Evolutionary conservation across 2,888 invertebrate genomes (phyloP).

Genomic region (Pristionchus arcanus): DNA sequence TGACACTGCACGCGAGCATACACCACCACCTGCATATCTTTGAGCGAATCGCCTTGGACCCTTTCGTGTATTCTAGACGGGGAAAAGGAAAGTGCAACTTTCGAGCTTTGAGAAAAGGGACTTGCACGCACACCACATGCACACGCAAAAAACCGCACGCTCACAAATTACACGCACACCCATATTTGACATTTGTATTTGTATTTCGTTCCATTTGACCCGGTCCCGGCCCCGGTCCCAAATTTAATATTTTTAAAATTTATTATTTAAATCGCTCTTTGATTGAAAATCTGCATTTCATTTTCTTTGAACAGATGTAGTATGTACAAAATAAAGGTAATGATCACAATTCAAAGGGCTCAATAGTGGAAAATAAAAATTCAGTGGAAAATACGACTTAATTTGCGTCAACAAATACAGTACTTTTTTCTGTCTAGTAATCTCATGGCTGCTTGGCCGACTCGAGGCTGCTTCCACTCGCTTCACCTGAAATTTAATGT

Average conservation of each 20-base stretch:
- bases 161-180: too few species aligned
- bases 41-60: too few species aligned
- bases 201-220: too few species aligned
- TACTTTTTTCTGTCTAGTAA: not conserved
- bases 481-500: constrained; percentile 41
- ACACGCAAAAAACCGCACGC: too few species aligned
- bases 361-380: too few species aligned
- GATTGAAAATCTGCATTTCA: not conserved
- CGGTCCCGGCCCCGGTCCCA: too few species aligned
- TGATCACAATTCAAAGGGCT: constrained; percentile 3
- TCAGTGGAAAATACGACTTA: not conserved
- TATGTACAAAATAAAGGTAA: constrained; percentile 6
- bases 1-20: too few species aligned
- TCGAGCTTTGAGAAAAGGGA: too few species aligned
- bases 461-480: constrained; percentile 53
- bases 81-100: not conserved
- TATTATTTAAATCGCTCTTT: not conserved
- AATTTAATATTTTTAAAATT: not conserved
- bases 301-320: not conserved
- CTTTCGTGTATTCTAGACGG: too few species aligned
- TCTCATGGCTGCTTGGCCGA: not conserved
- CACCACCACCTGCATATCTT: too few species aligned
- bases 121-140: too few species aligned
- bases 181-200: too few species aligned
- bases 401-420: not conserved